These are phyloP conservation scores for Cygnus buccinator DNA, from an alignment of 2,113 vertebrate genomes.

Conservation along the genomic window DNA sequence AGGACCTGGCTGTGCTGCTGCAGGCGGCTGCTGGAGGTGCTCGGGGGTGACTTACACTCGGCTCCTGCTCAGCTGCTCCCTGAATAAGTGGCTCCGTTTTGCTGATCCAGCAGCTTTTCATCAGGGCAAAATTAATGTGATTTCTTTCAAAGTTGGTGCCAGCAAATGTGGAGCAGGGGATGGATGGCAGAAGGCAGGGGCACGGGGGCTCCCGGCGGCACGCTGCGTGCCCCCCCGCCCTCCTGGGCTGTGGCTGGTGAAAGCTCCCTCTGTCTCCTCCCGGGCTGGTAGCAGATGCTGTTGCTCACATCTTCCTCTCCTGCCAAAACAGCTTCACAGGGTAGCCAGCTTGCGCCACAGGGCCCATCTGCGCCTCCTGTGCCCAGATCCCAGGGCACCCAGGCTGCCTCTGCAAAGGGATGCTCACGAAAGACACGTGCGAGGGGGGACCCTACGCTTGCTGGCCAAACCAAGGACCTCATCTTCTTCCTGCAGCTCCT, in stretches of 20 bases:
- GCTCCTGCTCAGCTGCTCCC: background rate
- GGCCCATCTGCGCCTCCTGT: background rate
- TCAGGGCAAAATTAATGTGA: background rate
- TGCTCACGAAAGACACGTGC: background rate
- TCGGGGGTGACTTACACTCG: background rate
- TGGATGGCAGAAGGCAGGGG: background rate
- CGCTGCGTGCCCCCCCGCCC: background rate
- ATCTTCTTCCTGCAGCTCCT: background rate
- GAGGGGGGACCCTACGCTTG: fast-evolving
- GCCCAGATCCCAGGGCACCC: background rate
- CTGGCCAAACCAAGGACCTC: background rate
- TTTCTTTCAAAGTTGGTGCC: background rate
- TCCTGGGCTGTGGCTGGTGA: background rate
- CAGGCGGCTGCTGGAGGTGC: background rate
- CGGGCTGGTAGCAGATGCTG: background rate
- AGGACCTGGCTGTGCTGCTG: fast-evolving
- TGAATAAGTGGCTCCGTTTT: background rate
- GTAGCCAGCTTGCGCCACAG: fast-evolving
- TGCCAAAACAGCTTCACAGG: background rate
- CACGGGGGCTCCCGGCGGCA: background rate
- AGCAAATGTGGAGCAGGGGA: background rate
- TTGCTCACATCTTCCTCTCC: background rate
- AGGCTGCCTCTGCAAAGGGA: background rate
- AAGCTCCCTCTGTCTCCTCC: background rate
- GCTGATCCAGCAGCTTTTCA: background rate